A percentile compares a stretch with the other conserved stretches of the same genome.
Evolutionary conservation across 2,113 vertebrate species (phyloP).

Genomic region (Apeltes quadracus): DNA sequence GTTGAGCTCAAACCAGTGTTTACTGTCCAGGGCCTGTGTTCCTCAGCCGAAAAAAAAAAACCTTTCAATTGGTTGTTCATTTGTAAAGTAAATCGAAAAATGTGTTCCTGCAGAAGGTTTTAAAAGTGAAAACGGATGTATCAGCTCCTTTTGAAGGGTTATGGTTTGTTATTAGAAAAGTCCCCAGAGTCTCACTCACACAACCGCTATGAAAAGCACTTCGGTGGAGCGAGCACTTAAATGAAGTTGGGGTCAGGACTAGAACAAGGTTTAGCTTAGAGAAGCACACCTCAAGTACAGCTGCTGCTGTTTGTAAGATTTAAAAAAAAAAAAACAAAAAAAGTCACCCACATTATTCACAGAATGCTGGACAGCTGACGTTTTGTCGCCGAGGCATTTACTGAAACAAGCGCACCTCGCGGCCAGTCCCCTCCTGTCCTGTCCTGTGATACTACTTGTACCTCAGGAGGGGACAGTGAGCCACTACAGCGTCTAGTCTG

Average conservation of each 20-base stretch:
- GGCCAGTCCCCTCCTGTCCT: background rate
- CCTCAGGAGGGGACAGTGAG: background rate
- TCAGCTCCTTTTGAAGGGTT: slow-evolving; percentile 42
- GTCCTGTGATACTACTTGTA: background rate
- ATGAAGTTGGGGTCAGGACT: slow-evolving; percentile 6
- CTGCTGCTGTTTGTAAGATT: slow-evolving; percentile 9
- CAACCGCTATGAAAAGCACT: slow-evolving; percentile 24
- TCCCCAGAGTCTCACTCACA: slow-evolving; percentile 34
- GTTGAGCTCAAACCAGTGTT: slow-evolving; percentile 26
- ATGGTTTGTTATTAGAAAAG: slow-evolving; percentile 21
- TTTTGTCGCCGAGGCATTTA: background rate
- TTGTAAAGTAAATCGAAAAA: slow-evolving; percentile 8
- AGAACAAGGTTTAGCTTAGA: slow-evolving; percentile 2
- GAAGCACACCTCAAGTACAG: background rate
- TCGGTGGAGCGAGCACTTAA: slow-evolving; percentile 6
- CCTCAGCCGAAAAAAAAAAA: slow-evolving; percentile 15
- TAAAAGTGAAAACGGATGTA: slow-evolving; percentile 19
- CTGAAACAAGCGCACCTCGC: background rate
- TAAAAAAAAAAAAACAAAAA: background rate
- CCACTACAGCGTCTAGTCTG: background rate
- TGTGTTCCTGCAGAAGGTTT: background rate
- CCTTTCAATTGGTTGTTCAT: background rate
- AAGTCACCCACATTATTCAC: background rate
- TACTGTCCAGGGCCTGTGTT: slow-evolving; percentile 19
- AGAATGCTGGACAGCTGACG: background rate